Conservation (phyloP, 1,140 invertebrate genomes). For the Heterodera schachtii region DNA sequence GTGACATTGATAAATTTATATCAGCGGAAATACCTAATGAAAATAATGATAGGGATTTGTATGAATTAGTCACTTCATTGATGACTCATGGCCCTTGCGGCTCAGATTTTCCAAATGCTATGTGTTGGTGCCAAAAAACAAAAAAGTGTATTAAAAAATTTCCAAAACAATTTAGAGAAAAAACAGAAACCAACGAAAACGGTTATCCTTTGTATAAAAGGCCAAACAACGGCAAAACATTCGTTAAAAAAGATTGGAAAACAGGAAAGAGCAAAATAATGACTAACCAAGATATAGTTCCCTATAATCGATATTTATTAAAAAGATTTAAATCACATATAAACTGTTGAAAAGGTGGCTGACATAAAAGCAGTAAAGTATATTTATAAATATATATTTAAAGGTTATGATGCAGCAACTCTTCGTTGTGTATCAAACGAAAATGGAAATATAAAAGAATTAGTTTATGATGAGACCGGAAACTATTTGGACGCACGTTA, state of each 20-base stretch:
- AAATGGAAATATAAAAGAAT: slow-evolving; percentile 25
- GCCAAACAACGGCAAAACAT: not conserved
- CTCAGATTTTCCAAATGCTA: slow-evolving; percentile 19
- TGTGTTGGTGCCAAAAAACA: not conserved
- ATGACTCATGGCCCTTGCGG: not conserved
- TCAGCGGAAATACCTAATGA: not conserved
- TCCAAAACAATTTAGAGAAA: not conserved
- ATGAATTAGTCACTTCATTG: slow-evolving; percentile 4
- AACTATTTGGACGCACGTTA: no score
- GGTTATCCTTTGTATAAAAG: not conserved
- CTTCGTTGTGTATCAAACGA: not conserved
- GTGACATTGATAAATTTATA: not conserved
- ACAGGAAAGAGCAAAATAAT: slow-evolving; percentile 27
- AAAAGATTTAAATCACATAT: slow-evolving; percentile 31
- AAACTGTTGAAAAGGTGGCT: slow-evolving; percentile 8
- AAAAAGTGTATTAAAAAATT: not conserved
- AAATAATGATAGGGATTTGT: not conserved
- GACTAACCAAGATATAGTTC: not conserved
- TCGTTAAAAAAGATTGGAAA: not conserved
- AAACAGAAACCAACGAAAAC: no score
- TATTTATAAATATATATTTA: no score
- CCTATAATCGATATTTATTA: slow-evolving; percentile 27
- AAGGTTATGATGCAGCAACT: not conserved
- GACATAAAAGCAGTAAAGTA: no score
- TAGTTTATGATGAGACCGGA: no score